A percentile compares a stretch with the other conserved stretches of the same genome.
Evolutionary conservation across 2,113 vertebrate genomes (phyloP).

Genomic region (Cheirogaleus medius): DNA sequence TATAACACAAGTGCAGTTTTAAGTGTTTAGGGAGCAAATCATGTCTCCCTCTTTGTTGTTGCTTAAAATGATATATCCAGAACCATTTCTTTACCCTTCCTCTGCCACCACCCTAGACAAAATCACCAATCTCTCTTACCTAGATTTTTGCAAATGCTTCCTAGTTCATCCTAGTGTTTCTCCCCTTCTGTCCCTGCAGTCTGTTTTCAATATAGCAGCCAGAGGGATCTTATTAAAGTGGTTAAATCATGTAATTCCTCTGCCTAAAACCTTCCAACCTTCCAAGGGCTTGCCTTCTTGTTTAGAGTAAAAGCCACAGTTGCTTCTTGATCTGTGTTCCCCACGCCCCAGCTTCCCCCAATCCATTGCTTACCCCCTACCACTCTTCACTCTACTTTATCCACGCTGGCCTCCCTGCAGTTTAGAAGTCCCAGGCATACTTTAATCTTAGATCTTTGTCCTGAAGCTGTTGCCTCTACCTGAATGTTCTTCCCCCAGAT

Average conservation of each 20-base stretch:
- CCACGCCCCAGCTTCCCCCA: rapidly evolving
- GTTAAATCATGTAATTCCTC: background rate
- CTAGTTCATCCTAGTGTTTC: background rate
- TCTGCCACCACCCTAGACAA: background rate
- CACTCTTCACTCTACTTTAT: background rate
- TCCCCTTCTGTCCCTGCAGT: background rate
- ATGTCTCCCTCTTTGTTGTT: background rate
- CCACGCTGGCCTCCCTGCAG: background rate
- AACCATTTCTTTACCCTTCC: background rate
- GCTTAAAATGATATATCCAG: background rate
- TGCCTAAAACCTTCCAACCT: background rate
- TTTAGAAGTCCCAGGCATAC: background rate
- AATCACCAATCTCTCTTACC: background rate
- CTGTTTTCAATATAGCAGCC: background rate
- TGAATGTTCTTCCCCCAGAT: background rate
- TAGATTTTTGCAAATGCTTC: background rate
- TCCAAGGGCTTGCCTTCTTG: background rate
- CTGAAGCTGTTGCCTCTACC: background rate
- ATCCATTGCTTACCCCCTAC: background rate
- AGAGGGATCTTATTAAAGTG: background rate
- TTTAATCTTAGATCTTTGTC: background rate
- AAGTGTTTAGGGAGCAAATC: background rate
- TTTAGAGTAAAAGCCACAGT: background rate
- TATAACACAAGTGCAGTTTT: background rate
- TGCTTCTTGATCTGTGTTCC: background rate